A percentile compares a stretch with the other conserved stretches of the same genome.
phyloP scores from a whole-genome alignment of 1,140 invertebrate species.

The Leptonema lineaticorne region DNA sequence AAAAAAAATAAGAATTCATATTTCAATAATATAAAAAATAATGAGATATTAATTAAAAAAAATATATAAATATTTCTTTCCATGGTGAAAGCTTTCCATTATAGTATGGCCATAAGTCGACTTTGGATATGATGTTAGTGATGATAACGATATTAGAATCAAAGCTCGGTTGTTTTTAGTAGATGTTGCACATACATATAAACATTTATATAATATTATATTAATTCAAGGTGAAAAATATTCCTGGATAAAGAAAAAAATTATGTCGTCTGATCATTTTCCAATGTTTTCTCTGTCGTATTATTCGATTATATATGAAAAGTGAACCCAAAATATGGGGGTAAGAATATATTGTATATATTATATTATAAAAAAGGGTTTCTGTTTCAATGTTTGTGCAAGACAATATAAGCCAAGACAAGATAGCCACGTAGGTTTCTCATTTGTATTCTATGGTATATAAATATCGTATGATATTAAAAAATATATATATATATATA shows the following conservation, averaged over 20 bases:
- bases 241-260: no score
- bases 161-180: background rate
- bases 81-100: conserved; percentile 8
- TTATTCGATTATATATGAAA: background rate
- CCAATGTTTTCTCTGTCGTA: background rate
- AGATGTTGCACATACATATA: background rate
- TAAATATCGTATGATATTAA: no score
- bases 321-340: no score
- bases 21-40: no score
- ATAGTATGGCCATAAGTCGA: conserved; percentile 24
- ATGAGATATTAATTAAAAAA: no score
- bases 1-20: background rate
- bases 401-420: conserved; percentile 23
- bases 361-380: no score
- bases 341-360: no score
- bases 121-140: conserved; percentile 11
- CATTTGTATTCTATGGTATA: background rate
- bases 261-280: no score
- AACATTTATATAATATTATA: conserved; percentile 14
- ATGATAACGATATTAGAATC: background rate
- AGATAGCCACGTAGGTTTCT: conserved; percentile 9
- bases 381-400: background rate
- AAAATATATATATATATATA: no score
- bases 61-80: no score
- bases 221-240: no score